Base-by-base conservation (phyloP, 92 coral and sea anemone genomes). In the Epizoanthus rinbou region DNA sequence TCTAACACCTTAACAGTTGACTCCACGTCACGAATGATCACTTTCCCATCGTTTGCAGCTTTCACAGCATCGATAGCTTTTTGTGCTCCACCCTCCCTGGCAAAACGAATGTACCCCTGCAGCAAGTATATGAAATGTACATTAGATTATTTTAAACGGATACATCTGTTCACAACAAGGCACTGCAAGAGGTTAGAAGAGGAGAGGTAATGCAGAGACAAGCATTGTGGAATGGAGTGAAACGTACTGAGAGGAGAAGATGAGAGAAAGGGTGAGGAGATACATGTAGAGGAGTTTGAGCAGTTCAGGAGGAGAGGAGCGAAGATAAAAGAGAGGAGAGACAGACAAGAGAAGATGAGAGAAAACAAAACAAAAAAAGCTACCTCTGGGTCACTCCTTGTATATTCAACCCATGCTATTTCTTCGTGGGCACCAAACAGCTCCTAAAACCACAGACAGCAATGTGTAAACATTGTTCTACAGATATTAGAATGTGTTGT, bases 321-420 rank as follows among this genome's bases (percentile, higher is more conserved):
- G 54, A 3, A 24, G 24, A 25, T 33, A 64, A 1, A 64, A 0
- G 5, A 64, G 33, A 64, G 16, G 6, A 64, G 33, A 64, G 1
- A 24, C 4, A 64, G 5, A 64, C 4, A 7, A 64, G 17, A 64
- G 35, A 64, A 25, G 69, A 0, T 33, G 17, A 17, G 69, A 64
- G 16, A 64, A 10, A 7, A 33, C 35, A 73, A 73, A 37, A 45
- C 5, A n/a, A 22, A 43, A 54, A 31, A 3, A 52, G 41, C 56
- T 86, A 96, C 99, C 94, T 93, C 98, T 3, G 87, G 85, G 0
- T 92, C 93, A 28, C 89, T 94, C 69, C 91, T 86, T 54, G 71
- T 67, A 82, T 86, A 96, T 65, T 93, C 95, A 3, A 96, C 94
- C 98, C 98, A 96, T 10, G 91, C 90, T 17, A 96, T 84, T 69